Evolutionary conservation across 2,113 vertebrate genomes (phyloP), one percentile per base, ranked within the genome.

Genomic region (Prochilodus magdalenae): DNA sequence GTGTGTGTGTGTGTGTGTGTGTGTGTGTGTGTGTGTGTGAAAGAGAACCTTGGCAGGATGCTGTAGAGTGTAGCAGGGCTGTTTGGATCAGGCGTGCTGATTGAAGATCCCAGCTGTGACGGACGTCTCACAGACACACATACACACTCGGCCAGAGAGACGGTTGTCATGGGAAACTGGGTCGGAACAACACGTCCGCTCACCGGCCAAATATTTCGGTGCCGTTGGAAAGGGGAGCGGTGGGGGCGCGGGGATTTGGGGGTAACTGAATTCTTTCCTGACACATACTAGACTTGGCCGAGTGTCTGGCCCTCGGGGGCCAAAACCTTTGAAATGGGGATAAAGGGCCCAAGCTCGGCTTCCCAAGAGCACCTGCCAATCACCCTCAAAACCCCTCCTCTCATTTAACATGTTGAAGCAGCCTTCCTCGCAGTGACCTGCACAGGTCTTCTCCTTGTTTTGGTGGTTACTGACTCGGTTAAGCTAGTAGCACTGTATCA

Each of bases 231-330:
- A 40, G 63, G 75, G 47, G 59, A 29, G 78, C 30, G 62, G 59
- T 74, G 71, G 71, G 78, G 73, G 73, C 65, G 77, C 33, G 22
- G 49, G 73, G 73, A 77, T 82, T 71, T 65, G 65, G 79, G 75
- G 81, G 77, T 84, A 84, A 90, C 83, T 84, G 77, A 89, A 88
- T 88, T 88, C 83, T 87, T 88, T 84, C 86, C 86, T 83, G 86
- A 89, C 87, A 47, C 80, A 87, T 86, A 82, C 73, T 74, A 80
- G 73, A 87, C 83, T 89, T 90, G 91, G 88, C 89, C 86, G 86
- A 75, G 69, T 80, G 78, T 84, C 66, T 62, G 77, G 69, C 79
- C 87, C 89, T 78, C 18, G 1, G 81, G 87, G 85, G 83, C 75
- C 78, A 73, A 80, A 73, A 79, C 76, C 73, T 87, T 82, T 87